Evolutionary conservation across 2,888 invertebrate genomes (phyloP).

Genomic region (Ichneumoninae sp.): DNA sequence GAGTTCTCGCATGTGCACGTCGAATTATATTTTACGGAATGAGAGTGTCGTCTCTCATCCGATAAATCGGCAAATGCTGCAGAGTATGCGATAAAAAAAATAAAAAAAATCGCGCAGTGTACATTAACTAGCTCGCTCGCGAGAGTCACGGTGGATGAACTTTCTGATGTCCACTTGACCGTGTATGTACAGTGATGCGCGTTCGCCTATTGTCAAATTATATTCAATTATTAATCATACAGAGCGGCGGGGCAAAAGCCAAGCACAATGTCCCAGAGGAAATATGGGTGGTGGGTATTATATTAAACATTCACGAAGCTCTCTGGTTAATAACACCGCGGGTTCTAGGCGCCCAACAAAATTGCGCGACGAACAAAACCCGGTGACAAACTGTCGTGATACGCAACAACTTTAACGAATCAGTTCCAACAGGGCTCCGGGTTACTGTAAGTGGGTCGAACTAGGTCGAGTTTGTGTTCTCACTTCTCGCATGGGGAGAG

Average conservation of each 20-base stretch:
- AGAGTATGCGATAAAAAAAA: background rate
- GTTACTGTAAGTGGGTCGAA: background rate
- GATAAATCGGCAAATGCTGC: background rate
- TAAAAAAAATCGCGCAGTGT: background rate
- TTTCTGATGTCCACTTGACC: conserved; percentile 9
- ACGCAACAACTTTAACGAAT: conserved; percentile 15
- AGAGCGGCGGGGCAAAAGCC: background rate
- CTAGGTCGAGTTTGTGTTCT: background rate
- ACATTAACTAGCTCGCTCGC: background rate
- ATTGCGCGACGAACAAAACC: background rate
- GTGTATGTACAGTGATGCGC: background rate
- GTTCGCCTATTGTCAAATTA: conserved; percentile 4
- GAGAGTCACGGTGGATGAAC: background rate
- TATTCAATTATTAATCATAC: conserved; percentile 43
- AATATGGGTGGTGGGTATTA: conserved; percentile 1
- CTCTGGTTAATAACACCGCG: conserved; percentile 13
- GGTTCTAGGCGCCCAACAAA: background rate
- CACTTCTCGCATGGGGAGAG: background rate
- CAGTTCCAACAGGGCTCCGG: conserved; percentile 1
- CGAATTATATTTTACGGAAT: background rate
- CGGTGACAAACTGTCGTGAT: conserved; percentile 29
- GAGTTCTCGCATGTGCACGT: background rate
- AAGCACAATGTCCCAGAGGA: background rate
- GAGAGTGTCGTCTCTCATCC: background rate
- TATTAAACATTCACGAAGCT: conserved; percentile 33